Evolutionary conservation across 2,113 vertebrate species (phyloP).

Genomic region (Paramormyrops kingsleyae): DNA sequence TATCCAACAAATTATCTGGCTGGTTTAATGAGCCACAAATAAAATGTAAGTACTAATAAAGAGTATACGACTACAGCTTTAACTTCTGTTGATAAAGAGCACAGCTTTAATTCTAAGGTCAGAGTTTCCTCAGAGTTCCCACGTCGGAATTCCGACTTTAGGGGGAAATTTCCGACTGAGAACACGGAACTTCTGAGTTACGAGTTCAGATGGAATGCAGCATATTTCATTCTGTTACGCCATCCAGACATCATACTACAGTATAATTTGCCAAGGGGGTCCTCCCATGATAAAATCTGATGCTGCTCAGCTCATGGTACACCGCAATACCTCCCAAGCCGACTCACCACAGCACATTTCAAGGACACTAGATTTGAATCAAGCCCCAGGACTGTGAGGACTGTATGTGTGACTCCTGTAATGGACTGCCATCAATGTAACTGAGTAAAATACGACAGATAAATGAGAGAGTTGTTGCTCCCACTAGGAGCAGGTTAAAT

Average conservation of each 20-base stretch:
- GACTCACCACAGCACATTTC: background rate
- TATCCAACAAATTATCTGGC: too few relatives aligned
- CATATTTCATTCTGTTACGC: background rate
- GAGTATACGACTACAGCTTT: too few relatives aligned
- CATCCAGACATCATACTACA: background rate
- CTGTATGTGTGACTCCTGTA: background rate
- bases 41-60: too few relatives aligned
- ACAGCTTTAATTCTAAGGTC: too few relatives aligned
- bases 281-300: background rate
- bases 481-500: background rate
- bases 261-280: background rate
- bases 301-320: background rate
- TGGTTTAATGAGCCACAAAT: too few relatives aligned
- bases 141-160: too few relatives aligned
- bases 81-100: too few relatives aligned
- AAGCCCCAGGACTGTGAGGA: background rate
- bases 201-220: too few relatives aligned
- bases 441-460: background rate
- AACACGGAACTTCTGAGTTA: too few relatives aligned
- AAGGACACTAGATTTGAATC: background rate
- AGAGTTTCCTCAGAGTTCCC: too few relatives aligned
- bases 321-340: background rate
- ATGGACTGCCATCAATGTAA: background rate
- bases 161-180: too few relatives aligned
- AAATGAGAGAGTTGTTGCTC: background rate